These are phyloP conservation scores for Tetragonula carbonaria DNA, from an alignment of 2,888 invertebrate species.

Conservation along the genomic window DNA sequence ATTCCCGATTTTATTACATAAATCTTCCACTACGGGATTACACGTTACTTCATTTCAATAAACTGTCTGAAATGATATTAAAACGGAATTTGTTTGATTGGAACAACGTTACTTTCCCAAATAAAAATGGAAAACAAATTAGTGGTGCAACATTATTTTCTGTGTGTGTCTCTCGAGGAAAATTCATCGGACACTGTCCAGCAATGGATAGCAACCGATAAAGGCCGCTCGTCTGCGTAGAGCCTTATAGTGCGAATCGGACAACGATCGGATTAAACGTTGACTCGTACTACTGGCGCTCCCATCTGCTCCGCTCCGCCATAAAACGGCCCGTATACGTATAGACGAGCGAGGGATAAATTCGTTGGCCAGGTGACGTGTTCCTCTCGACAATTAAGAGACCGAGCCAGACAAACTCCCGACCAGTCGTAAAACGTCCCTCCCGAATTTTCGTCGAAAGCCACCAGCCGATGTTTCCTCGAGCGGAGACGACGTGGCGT, in stretches of 20 bases:
- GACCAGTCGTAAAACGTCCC: constrained; percentile 37
- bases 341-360: neutral
- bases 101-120: no score
- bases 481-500: constrained; percentile 10
- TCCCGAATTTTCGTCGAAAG: constrained; percentile 45
- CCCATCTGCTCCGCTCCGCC: neutral
- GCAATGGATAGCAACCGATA: no score
- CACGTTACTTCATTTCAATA: no score
- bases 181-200: no score
- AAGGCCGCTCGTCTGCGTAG: no score
- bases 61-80: no score
- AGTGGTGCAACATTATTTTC: no score
- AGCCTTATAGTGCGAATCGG: neutral
- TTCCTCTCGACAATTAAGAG: constrained; percentile 22
- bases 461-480: constrained; percentile 28
- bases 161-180: no score
- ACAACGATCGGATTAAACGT: neutral
- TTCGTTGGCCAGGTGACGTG: neutral
- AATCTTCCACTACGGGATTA: no score
- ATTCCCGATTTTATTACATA: no score
- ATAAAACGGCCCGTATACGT: neutral
- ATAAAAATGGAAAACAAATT: no score
- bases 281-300: constrained; percentile 6
- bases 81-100: no score
- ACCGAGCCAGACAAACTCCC: constrained; percentile 18